Evolutionary conservation across 2,797 vertebrate species (phyloP).

Genomic region (Catharus ustulatus): DNA sequence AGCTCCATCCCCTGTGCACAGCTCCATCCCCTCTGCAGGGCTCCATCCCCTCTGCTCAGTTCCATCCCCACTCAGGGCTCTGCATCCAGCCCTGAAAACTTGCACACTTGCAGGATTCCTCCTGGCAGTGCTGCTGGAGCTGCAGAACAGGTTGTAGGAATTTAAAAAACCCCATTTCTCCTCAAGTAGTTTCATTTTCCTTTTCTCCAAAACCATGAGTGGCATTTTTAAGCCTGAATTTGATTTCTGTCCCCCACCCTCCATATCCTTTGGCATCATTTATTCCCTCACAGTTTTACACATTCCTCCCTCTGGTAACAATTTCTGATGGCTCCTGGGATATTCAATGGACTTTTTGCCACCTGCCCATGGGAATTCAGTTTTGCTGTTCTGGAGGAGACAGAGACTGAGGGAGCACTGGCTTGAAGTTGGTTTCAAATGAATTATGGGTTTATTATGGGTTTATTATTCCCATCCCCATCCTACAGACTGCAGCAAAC

Average conservation of each 20-base stretch:
- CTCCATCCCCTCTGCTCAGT: neutral
- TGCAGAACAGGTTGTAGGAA: neutral
- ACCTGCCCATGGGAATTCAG: neutral
- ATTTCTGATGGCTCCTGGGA: neutral
- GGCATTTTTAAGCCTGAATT: neutral
- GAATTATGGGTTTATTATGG: neutral
- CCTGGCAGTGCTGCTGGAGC: neutral
- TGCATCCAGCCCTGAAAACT: neutral
- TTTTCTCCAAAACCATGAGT: neutral
- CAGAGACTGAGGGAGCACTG: neutral
- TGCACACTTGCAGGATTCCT: neutral
- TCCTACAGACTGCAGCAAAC: neutral
- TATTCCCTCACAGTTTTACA: neutral
- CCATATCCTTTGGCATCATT: neutral
- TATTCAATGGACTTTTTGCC: fast-evolving
- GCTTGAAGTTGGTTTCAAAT: neutral
- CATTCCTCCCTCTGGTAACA: neutral
- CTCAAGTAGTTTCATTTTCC: neutral
- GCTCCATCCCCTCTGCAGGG: too few species aligned
- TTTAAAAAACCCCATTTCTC: neutral
- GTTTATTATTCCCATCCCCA: neutral
- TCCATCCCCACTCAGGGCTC: neutral
- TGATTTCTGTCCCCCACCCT: neutral
- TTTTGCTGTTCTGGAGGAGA: neutral
- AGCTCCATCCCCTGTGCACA: too few species aligned